A percentile compares a stretch with the other conserved stretches of the same genome.
Conservation (phyloP, 2,797 vertebrate genomes). For the Lagorchestes hirsutus region DNA sequence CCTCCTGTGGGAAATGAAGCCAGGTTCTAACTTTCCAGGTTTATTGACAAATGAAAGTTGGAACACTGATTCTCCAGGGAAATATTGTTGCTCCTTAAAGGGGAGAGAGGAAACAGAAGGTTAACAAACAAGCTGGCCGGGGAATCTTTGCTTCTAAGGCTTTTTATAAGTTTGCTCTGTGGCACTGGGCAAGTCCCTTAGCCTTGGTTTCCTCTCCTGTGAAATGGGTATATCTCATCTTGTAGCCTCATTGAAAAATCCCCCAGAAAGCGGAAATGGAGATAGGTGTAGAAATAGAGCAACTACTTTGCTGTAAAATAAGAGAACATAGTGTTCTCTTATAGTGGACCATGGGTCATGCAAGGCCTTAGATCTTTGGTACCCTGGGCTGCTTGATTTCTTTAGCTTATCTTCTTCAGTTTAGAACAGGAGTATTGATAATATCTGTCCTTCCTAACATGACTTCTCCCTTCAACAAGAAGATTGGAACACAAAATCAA, state of each 20-base stretch:
- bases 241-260: constrained; percentile 69
- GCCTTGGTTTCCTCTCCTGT: constrained; percentile 72
- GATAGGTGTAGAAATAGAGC: constrained; percentile 56
- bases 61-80: not conserved
- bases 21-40: not conserved
- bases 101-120: not conserved
- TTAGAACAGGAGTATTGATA: constrained; percentile 1
- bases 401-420: not conserved
- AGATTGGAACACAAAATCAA: not conserved
- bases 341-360: not conserved
- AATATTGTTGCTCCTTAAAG: not conserved
- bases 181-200: constrained; percentile 67
- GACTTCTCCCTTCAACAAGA: not conserved
- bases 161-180: constrained; percentile 24
- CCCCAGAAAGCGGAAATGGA: constrained; percentile 45
- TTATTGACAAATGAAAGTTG: not conserved
- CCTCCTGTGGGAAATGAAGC: not conserved
- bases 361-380: not conserved
- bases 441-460: not conserved
- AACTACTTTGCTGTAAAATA: not conserved
- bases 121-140: not conserved
- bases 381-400: not conserved
- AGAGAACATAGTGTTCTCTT: not conserved
- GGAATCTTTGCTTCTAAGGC: constrained; percentile 44
- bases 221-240: constrained; percentile 44